Conservation (phyloP, 2,797 vertebrate genomes). For the Thaleichthys pacificus region DNA sequence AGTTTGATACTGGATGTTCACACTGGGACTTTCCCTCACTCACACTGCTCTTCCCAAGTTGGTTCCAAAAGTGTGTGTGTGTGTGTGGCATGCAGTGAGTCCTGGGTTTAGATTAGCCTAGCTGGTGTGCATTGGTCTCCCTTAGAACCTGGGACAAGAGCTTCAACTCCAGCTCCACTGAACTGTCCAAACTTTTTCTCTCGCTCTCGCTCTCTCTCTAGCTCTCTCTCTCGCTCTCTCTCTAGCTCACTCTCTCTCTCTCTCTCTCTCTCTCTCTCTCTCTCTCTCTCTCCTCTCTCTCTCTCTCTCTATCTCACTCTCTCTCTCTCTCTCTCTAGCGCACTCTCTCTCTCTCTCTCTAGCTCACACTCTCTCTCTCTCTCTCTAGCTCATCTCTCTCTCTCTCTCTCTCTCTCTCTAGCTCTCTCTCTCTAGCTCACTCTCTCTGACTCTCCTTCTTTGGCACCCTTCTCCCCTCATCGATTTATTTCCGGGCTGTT, state of each 20-base stretch:
- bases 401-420: too few relatives aligned
- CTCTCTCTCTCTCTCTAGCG: too few relatives aligned
- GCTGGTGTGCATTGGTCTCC: not conserved
- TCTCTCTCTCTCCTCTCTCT: too few relatives aligned
- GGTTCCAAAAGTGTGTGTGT: slow-evolving; percentile 19
- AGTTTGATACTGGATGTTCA: slow-evolving; percentile 24
- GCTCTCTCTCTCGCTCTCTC: too few relatives aligned
- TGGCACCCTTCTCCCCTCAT: slow-evolving; percentile 5
- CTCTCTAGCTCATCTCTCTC: too few relatives aligned
- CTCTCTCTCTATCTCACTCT: too few relatives aligned
- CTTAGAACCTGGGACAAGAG: not conserved
- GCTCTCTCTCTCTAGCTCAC: not conserved
- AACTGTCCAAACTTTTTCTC: not conserved
- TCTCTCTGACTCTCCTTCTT: slow-evolving; percentile 26
- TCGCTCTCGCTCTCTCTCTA: not conserved
- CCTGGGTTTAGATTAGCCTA: not conserved
- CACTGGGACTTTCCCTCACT: slow-evolving; percentile 2
- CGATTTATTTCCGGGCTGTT: not conserved
- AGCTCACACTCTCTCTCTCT: too few relatives aligned
- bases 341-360: not conserved
- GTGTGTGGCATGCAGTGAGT: not conserved
- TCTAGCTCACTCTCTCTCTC: too few relatives aligned
- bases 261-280: too few relatives aligned
- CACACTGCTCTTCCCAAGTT: slow-evolving; percentile 40
- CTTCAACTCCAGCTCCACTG: too few relatives aligned